phyloP scores from a whole-genome alignment of 2,113 vertebrate genomes.

The Myodes glareolus region DNA sequence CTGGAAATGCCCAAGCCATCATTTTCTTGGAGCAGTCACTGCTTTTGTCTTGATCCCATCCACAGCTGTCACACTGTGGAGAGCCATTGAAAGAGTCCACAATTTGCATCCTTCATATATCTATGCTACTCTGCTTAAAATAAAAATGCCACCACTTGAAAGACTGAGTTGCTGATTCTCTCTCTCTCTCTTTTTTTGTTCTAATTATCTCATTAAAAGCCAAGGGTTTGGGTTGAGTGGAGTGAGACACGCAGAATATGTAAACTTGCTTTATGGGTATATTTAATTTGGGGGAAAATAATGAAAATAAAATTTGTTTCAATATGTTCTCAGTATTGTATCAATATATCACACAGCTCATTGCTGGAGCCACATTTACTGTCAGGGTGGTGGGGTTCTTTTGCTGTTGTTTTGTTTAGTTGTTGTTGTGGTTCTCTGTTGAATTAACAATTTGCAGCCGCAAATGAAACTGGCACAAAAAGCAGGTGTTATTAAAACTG shows the following conservation, averaged over 20 bases:
- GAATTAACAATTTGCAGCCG: conserved; percentile 83
- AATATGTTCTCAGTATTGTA: conserved; percentile 85
- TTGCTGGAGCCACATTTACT: conserved; percentile 77
- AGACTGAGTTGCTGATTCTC: conserved; percentile 66
- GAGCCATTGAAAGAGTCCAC: conserved; percentile 61
- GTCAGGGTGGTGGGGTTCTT: conserved; percentile 30
- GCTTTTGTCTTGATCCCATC: conserved; percentile 74
- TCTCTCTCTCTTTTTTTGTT: conserved; percentile 57
- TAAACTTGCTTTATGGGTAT: conserved; percentile 77
- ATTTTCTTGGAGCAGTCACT: conserved; percentile 72
- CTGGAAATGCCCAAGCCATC: conserved; percentile 72
- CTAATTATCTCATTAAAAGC: conserved; percentile 83
- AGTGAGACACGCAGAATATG: conserved; percentile 76
- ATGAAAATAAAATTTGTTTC: conserved; percentile 85
- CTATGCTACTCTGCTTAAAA: conserved; percentile 72
- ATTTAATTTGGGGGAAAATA: conserved; percentile 84
- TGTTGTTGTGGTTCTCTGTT: conserved; percentile 77
- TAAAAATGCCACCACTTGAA: conserved; percentile 83
- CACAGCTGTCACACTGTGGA: conserved; percentile 76
- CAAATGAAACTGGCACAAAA: conserved; percentile 85
- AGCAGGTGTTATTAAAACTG: conserved; percentile 86
- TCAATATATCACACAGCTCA: conserved; percentile 81
- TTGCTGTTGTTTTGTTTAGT: not conserved
- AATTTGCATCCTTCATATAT: conserved; percentile 80
- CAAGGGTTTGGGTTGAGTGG: conserved; percentile 64